phyloP scores from a whole-genome alignment of 2,888 invertebrate genomes.

The Drosophila mayaguana region DNA sequence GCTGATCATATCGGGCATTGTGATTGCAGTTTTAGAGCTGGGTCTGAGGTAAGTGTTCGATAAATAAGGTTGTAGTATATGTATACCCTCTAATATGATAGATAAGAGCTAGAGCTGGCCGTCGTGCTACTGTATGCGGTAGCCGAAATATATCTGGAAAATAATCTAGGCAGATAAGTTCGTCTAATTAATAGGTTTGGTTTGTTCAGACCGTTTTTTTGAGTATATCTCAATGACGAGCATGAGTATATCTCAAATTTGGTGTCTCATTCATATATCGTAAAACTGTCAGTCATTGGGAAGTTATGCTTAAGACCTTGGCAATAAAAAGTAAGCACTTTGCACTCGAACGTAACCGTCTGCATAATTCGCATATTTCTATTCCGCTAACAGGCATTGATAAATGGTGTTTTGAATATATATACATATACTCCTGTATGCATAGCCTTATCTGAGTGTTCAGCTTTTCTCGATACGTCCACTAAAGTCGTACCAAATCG shows the following conservation, averaged over 20 bases:
- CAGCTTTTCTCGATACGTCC: no score
- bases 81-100: not conserved
- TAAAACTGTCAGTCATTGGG: not conserved
- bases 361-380: not conserved
- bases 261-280: not conserved
- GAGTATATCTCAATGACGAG: not conserved
- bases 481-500: no score
- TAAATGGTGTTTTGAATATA: no score
- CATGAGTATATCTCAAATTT: no score
- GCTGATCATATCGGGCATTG: constrained; percentile 87
- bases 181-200: not conserved
- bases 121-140: not conserved
- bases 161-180: not conserved
- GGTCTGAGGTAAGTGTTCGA: constrained; percentile 85
- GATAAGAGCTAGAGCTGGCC: not conserved
- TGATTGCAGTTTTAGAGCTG: constrained; percentile 87
- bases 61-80: not conserved
- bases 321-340: not conserved
- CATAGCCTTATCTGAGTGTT: no score
- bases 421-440: no score
- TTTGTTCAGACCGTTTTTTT: not conserved
- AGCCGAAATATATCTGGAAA: not conserved
- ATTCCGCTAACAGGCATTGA: no score
- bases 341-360: not conserved
- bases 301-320: not conserved